Evolutionary conservation across 2,797 vertebrate species (phyloP), one percentile per base, ranked within the genome.

Genomic region (Gastrophryne carolinensis): DNA sequence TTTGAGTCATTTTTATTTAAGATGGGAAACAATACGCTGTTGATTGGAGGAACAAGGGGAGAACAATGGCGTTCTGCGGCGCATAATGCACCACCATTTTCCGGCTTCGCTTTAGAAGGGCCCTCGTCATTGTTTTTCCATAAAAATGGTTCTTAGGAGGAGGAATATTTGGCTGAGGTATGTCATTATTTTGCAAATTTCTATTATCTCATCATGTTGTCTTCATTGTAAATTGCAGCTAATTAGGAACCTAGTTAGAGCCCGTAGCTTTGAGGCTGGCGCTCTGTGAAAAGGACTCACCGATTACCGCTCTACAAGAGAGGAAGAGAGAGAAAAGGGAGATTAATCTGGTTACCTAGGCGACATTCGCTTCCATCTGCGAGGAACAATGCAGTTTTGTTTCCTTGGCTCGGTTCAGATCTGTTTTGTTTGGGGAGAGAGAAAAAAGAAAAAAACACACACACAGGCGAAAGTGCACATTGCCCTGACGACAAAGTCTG

Each of bases 131-230:
- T 97, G 95, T 98, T 92, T 95, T 94, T 87, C 85, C 91, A 93
- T 91, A 96, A 95, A 97, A 96, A 94, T 90, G 93, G 93, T 95
- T 96, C 96, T 98, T 95, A 94, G 96, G 95, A 98, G 96, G 96
- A 98, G 97, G 96, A 98, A 98, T 99, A 99, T 99, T 99, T 99
- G 96, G 95, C 95, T 94, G 95, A 97, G 97, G 97, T 98, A 99
- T 99, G 97, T 99, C 97, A 99, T 99, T 99, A 99, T 99, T 98
- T 98, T 98, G 97, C 97, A 99, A 98, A 99, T 99, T 98, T 99
- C 96, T 98, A 98, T 99, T 98, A 99, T 98, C 96, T 98, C 95
- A 98, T 98, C 96, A 98, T 98, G 97, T 98, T 98, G 96, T 99
- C 96, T 98, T 98, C 96, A 98, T 98, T 99, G 97, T 99, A 98